Conservation (phyloP, 1,140 invertebrate genomes). For the Dysdera silvatica region DNA sequence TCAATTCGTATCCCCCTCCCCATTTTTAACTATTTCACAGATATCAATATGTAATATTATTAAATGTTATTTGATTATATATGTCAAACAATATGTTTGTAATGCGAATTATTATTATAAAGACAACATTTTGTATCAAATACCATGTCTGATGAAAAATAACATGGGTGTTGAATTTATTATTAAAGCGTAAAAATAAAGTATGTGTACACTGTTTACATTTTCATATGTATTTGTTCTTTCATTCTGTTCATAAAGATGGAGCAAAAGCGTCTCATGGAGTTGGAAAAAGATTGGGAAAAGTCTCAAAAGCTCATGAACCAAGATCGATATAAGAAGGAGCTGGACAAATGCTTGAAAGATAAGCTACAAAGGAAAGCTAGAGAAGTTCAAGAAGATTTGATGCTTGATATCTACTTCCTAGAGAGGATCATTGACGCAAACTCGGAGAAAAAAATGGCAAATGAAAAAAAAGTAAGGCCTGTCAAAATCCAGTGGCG, state of each 20-base stretch:
- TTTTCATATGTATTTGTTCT: background rate
- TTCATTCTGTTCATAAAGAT: background rate
- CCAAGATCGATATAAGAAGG: background rate
- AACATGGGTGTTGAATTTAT: too few species aligned
- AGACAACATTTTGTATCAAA: too few species aligned
- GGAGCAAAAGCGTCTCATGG: background rate
- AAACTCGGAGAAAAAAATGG: background rate
- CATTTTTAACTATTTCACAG: too few species aligned
- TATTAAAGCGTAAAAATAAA: too few species aligned
- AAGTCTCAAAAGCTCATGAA: background rate
- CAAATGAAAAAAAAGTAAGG: conserved; percentile 3
- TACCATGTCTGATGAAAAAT: too few species aligned
- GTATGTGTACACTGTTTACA: too few species aligned
- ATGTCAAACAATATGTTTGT: too few species aligned
- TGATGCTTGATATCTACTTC: conserved; percentile 12
- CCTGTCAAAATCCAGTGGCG: background rate
- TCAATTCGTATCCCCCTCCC: too few species aligned
- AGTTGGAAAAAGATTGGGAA: conserved; percentile 2
- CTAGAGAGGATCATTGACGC: conserved; percentile 2
- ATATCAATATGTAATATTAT: too few species aligned
- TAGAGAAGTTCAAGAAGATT: conserved; percentile 12
- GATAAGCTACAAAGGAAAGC: conserved; percentile 12
- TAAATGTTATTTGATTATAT: too few species aligned
- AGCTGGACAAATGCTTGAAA: conserved; percentile 3
- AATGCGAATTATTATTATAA: too few species aligned